Evolutionary conservation across 2,888 invertebrate species (phyloP), one percentile per base, ranked within the genome.

Genomic region (Adelognathus sp.): DNA sequence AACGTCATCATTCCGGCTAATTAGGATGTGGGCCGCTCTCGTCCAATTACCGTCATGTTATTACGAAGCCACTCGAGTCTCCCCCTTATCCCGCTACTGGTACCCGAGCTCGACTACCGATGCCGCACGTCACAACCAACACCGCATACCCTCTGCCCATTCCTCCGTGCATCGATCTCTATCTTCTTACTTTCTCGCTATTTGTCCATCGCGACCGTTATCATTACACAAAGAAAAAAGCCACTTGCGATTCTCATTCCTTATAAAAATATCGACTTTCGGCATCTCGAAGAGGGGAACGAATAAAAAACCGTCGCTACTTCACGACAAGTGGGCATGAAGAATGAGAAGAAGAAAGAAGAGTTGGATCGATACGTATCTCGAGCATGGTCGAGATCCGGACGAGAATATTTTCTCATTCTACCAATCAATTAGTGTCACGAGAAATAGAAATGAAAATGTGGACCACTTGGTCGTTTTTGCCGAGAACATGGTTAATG

Each of bases 31-130:
- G 84, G 81, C 81, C 82, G 84, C 85, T 87, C 84, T 84, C 82
- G 86, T 86, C 82, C 87, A 88, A 88, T 88, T 86, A 87, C 85
- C 85, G 83, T 86, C 86, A 85, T 86, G 84, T 87, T 86, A 88
- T 88, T 86, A 85, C 82, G 82, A 87, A 85, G 82, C 85, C 86
- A 86, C 87, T 87, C 82, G 80, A 82, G 83, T 81, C 83, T 85
- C 84, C 84, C 85, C 74, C 85, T 85, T 85, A 85, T 85, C 83
- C 75, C 61, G 69, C 60, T n/a, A n/a, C n/a, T 54, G 72, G 72
- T 60, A 74, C 63, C 70, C 64, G 56, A 70, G 50, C 76, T 79
- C 74, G 70, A 77, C 67, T 71, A 60, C 60, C 60, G 58, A 39
- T 73, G 58, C 52, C 41, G 60, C 73, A 39, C 36, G 16, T 39